Evolutionary conservation across 2,888 invertebrate genomes (phyloP), one percentile per base, ranked within the genome.

Genomic region (Drosophila dives): DNA sequence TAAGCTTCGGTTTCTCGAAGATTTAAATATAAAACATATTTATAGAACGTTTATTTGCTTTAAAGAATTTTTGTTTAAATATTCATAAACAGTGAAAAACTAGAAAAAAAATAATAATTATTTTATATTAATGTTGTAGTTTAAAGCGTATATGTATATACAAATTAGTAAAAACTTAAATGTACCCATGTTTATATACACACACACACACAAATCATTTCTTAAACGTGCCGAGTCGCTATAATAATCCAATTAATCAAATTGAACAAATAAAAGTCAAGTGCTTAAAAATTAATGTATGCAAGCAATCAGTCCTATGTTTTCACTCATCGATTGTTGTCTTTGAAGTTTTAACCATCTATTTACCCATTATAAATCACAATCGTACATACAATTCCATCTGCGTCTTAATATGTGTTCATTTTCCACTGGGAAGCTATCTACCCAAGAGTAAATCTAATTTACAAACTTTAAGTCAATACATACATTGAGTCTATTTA

Each of bases 291-390:
- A 71, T 70, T 29, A 75, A 66, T 70, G 66, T 81, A 54, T 61
- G 58, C 75, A 69, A 75, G 64, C 79, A 81, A 77, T 83, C 89
- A 81, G 86, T 82, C 71, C 70, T 80, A 77, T 80, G 75, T 80
- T 84, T 77, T 80, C 89, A 86, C 85, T 86, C 85, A 86, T 86
- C 85, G 83, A 84, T 86, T 86, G 85, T 86, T 89, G 85, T 89
- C 85, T 86, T 86, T 86, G 85, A 86, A 86, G 85, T 86, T 86
- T 89, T 64, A 84, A 87, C 85, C 89, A 89, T 85, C 84, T 64
- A 83, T 74, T 76, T 65, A 79, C 64, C 59, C 55, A 73, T 75
- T 66, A 74, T 85, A 55, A 55, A 71, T 75, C 75, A 83, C 61
- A 62, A 34, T 12, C 53, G 63, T 45, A 54, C 50, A 49, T 33